A percentile compares a stretch with the other conserved stretches of the same genome.
Evolutionary conservation across 2,797 vertebrate genomes (phyloP).

Genomic region (Muraenolepis orangiensis): DNA sequence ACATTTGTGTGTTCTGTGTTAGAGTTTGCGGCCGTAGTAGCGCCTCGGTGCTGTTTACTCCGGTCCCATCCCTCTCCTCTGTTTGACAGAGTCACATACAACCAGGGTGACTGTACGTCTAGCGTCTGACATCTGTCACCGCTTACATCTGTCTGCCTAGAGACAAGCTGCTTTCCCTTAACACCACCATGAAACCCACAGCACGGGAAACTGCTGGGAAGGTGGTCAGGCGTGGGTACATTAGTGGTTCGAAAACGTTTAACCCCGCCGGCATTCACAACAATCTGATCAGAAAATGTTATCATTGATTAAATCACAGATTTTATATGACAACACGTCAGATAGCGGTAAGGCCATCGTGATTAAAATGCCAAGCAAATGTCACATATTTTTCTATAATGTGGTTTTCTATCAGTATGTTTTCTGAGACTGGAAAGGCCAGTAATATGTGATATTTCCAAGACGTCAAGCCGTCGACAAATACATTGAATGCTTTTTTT

Average conservation of each 20-base stretch:
- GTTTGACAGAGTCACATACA: constrained; percentile 25
- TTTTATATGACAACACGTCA: neutral
- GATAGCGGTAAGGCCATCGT: neutral
- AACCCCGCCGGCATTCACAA: neutral
- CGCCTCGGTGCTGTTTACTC: neutral
- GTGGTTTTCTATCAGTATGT: neutral
- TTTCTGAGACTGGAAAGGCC: neutral
- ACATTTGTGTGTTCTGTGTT: neutral
- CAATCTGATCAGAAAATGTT: neutral
- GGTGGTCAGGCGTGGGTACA: constrained; percentile 32
- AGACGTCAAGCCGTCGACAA: neutral
- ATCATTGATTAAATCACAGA: neutral
- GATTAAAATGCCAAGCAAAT: neutral
- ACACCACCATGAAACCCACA: constrained; percentile 57
- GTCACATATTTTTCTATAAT: neutral
- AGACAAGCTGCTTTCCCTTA: constrained; percentile 54
- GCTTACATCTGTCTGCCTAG: constrained; percentile 55
- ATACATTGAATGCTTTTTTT: neutral
- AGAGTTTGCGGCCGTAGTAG: constrained; percentile 6
- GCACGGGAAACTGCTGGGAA: constrained; percentile 32
- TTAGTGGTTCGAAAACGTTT: constrained; percentile 32
- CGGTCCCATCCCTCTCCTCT: neutral
- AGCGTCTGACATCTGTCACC: constrained; percentile 50
- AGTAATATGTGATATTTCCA: neutral
- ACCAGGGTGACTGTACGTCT: constrained; percentile 60